These are phyloP conservation scores for Rhea pennata DNA, from an alignment of 2,113 vertebrate genomes.

Conservation along the genomic window DNA sequence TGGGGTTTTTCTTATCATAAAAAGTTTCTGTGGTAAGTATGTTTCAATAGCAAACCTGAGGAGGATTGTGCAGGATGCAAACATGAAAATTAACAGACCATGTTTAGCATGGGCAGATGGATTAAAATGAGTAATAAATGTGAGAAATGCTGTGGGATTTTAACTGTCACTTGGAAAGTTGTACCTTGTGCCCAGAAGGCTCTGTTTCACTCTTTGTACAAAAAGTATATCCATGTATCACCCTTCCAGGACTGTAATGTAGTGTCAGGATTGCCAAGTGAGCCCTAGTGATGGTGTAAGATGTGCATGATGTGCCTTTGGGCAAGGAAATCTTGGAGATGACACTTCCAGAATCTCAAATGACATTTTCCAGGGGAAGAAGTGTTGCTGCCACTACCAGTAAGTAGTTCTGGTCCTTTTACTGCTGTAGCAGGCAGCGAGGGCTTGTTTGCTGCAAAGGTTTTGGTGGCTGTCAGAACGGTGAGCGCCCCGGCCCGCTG, in stretches of 20 bases:
- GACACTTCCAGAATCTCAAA: slow-evolving; percentile 54
- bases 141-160: background rate
- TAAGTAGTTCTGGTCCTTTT: slow-evolving; percentile 71
- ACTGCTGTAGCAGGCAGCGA: slow-evolving; percentile 26
- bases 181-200: background rate
- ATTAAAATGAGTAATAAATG: background rate
- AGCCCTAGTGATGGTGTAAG: background rate
- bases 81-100: fast-evolving
- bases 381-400: slow-evolving; percentile 72
- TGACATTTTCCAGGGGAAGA: slow-evolving; percentile 63
- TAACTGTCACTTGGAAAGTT: background rate
- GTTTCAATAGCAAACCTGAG: background rate
- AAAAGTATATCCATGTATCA: background rate
- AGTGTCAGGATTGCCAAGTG: background rate
- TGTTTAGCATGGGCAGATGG: background rate
- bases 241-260: background rate
- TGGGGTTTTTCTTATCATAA: background rate
- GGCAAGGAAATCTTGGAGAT: slow-evolving; percentile 33
- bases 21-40: background rate
- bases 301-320: slow-evolving; percentile 57
- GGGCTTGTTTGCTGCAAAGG: slow-evolving; percentile 21
- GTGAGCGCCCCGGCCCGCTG: slow-evolving; percentile 1
- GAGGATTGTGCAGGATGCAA: background rate
- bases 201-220: background rate
- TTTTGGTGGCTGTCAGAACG: slow-evolving; percentile 47